Base-by-base conservation (phyloP, 1,140 invertebrate species). In the Ostrea edulis region DNA sequence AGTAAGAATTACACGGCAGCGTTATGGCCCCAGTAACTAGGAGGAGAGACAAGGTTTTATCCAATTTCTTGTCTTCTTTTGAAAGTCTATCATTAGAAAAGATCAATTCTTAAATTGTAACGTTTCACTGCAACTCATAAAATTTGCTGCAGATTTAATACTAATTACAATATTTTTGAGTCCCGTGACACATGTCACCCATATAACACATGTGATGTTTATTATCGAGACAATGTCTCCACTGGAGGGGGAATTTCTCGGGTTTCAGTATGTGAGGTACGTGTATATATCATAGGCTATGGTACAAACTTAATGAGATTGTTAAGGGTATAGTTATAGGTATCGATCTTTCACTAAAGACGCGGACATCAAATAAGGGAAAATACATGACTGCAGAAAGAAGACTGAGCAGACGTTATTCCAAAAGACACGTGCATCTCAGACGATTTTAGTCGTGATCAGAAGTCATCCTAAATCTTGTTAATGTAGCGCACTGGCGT, bases 101-200 rank as follows among this genome's bases (percentile, higher is more conserved):
- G 68, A 77, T 35, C 68, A 77, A 77, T 25, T 29, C 68, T 77
- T 77, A 77, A 29, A 77, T 35, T 77, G 22, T 25, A 35, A 25
- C 29, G 25, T 29, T 77, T 77, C 29, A 77, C 68, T 77, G 25
- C 68, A 77, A 35, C 68, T 77, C 68, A 77, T 77, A 77, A 77
- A 77, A 77, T 77, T 4, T 25, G 68, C 68, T 29, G 29, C 55
- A 62, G 55, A 17, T 62, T 62, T 20, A 58, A 58, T 58, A 20
- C 22, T 25, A 77, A 77, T 77, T 77, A 77, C 68, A 77, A 77
- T 29, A 77, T 77, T 77, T 77, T 77, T 9, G 68, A 77, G 29
- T 17, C 68, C 68, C 11, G 14, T 77, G 25, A 25, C 68, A 35
- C 29, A 22, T 35, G 68, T 77, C 68, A 77, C 25, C 35, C 35